These are phyloP conservation scores for Catharus fuscescens DNA, from an alignment of 2,113 vertebrate species.

Conservation along the genomic window DNA sequence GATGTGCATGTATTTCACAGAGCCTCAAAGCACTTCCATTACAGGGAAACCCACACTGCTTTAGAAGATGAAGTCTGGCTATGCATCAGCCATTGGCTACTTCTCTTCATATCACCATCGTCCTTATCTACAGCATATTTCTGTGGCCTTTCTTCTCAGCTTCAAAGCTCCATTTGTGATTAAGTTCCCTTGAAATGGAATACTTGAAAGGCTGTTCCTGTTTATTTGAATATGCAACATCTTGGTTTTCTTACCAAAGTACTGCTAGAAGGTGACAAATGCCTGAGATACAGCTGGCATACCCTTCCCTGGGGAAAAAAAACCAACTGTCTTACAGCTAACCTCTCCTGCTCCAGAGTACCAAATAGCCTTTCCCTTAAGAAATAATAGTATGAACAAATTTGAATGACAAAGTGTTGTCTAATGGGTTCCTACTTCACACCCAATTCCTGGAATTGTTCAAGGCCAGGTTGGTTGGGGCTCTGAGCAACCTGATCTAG, in stretches of 20 bases:
- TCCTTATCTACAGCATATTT: background rate
- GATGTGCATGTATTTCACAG: background rate
- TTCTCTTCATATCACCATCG: background rate
- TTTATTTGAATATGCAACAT: background rate
- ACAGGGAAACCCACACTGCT: background rate
- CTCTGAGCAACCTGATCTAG: background rate
- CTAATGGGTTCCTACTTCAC: background rate
- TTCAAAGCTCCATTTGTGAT: background rate
- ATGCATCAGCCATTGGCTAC: background rate
- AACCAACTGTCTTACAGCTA: background rate
- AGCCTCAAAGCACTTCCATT: background rate
- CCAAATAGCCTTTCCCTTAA: background rate
- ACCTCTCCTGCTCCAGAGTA: background rate
- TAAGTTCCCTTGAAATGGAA: background rate
- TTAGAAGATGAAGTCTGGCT: background rate
- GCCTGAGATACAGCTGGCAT: background rate
- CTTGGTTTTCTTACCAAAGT: background rate
- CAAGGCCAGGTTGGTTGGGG: background rate
- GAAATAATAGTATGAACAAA: background rate
- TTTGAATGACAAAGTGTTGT: background rate
- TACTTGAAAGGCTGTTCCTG: background rate
- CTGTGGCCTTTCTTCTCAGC: background rate
- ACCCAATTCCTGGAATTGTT: fast-evolving
- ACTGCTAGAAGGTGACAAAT: background rate
- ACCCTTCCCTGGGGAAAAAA: background rate